These are phyloP conservation scores for Ornithoptera alexandrae DNA, from an alignment of 2,888 invertebrate species.

Conservation along the genomic window DNA sequence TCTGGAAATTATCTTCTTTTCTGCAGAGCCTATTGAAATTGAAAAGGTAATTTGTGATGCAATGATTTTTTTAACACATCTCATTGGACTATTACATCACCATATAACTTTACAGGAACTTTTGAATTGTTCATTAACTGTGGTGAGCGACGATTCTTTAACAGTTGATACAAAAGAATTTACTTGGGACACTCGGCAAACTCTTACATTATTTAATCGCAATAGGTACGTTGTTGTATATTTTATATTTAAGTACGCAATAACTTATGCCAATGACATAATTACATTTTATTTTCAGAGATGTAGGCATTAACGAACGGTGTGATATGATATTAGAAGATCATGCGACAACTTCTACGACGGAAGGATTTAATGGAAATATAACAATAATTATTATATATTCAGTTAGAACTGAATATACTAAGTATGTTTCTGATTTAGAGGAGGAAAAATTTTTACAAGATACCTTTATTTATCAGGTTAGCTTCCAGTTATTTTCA, in stretches of 20 bases:
- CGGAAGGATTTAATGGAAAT: slow-evolving; percentile 43
- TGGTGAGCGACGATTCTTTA: slow-evolving; percentile 58
- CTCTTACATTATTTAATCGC: slow-evolving; percentile 60
- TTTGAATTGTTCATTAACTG: slow-evolving; percentile 50
- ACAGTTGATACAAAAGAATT: slow-evolving; percentile 57
- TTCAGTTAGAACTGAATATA: slow-evolving; percentile 75
- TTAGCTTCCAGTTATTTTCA: slow-evolving; percentile 32
- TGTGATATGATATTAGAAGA: slow-evolving; percentile 52
- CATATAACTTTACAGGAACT: slow-evolving; percentile 46
- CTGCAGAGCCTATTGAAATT: slow-evolving; percentile 50
- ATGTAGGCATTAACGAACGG: slow-evolving; percentile 56
- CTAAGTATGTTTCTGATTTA: slow-evolving; percentile 68
- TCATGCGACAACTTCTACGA: slow-evolving; percentile 40
- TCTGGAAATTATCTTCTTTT: slow-evolving; percentile 65
- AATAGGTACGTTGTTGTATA: slow-evolving; percentile 45
- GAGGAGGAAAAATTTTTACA: slow-evolving; percentile 61
- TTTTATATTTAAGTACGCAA: not conserved
- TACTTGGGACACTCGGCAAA: slow-evolving; percentile 73
- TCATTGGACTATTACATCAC: not conserved
- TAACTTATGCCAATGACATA: not conserved
- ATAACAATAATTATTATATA: slow-evolving; percentile 70
- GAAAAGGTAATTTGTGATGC: slow-evolving; percentile 45
- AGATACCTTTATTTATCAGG: slow-evolving; percentile 80
- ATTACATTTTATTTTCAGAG: slow-evolving; percentile 39
- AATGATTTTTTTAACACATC: not conserved